Percentiles rank a stretch among this genome's conserved stretches.
These are phyloP conservation scores for Rhinophrynus dorsalis DNA, from an alignment of 2,797 vertebrate genomes.

Conservation along the genomic window DNA sequence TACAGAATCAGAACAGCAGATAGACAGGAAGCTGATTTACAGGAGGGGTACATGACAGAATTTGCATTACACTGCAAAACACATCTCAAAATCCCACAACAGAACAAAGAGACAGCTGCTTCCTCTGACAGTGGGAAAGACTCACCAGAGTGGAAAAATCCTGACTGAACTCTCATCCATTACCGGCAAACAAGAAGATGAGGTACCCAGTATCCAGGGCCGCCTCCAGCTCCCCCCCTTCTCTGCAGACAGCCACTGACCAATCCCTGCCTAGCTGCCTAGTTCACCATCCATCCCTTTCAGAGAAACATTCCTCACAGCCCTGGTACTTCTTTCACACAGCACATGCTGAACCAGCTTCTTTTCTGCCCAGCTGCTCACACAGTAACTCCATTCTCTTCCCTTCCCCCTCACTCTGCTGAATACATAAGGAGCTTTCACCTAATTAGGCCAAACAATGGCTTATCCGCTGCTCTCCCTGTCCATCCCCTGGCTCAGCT, in stretches of 20 bases:
- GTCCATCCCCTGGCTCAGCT: conserved; percentile 35
- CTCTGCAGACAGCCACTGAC: conserved; percentile 71
- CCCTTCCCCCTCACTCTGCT: conserved; percentile 44
- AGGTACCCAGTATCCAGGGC: conserved; percentile 34
- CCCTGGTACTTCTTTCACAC: conserved; percentile 39
- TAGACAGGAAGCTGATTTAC: no score
- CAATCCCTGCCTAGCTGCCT: conserved; percentile 69
- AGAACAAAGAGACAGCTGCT: conserved; percentile 12
- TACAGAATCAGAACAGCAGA: no score
- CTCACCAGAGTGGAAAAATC: conserved; percentile 33
- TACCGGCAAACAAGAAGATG: conserved; percentile 12
- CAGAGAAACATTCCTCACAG: conserved; percentile 47
- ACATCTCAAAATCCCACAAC: not conserved
- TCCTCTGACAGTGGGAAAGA: conserved; percentile 3
- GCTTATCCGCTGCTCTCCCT: conserved; percentile 49
- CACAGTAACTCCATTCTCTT: conserved; percentile 35
- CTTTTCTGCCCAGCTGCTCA: conserved; percentile 35
- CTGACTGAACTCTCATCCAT: conserved; percentile 14
- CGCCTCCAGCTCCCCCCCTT: conserved; percentile 56
- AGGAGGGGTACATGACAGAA: no score
- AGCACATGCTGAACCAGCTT: conserved; percentile 49
- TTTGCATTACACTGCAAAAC: not conserved
- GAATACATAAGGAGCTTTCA: conserved; percentile 58
- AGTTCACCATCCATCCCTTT: conserved; percentile 45
- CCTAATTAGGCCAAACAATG: conserved; percentile 69